Conservation (phyloP, 1,140 invertebrate species). For the Mylabris phalerata region DNA sequence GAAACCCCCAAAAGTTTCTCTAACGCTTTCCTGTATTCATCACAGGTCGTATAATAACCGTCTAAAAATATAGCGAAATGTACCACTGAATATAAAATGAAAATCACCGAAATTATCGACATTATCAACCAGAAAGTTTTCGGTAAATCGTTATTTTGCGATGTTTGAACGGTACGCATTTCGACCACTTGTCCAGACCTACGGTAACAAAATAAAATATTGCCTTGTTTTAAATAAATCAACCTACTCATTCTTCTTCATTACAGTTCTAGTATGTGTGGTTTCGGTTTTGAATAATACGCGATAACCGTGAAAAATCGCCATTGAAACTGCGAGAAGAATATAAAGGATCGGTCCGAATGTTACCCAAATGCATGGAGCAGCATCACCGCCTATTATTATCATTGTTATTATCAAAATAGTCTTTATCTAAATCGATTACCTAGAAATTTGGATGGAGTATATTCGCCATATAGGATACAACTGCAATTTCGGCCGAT, state of each 20-base stretch:
- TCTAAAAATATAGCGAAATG: constrained; percentile 47
- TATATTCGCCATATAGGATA: constrained; percentile 48
- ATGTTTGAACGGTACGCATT: constrained; percentile 38
- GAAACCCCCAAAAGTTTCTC: constrained; percentile 41
- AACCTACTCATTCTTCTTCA: constrained; percentile 36
- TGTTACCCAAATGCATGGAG: constrained; percentile 46
- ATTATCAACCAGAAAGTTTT: constrained; percentile 45
- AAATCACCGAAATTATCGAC: constrained; percentile 40
- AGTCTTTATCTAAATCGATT: not conserved
- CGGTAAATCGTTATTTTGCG: constrained; percentile 20
- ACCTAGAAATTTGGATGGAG: constrained; percentile 44
- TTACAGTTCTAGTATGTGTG: constrained; percentile 34
- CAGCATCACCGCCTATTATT: constrained; percentile 42
- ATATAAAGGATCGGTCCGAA: constrained; percentile 45
- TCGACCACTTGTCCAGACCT: constrained; percentile 40
- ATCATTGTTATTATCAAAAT: too few relatives aligned
- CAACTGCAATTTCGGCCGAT: constrained; percentile 48
- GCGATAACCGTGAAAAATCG: constrained; percentile 49
- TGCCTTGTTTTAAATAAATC: not conserved
- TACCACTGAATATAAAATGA: constrained; percentile 44
- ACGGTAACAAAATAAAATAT: constrained; percentile 1
- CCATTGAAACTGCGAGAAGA: constrained; percentile 41
- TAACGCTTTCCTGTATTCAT: constrained; percentile 45
- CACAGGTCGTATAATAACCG: constrained; percentile 50
- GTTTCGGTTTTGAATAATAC: constrained; percentile 41